Conservation (phyloP, 2,113 vertebrate genomes). For the Burhinus bistriatus region DNA sequence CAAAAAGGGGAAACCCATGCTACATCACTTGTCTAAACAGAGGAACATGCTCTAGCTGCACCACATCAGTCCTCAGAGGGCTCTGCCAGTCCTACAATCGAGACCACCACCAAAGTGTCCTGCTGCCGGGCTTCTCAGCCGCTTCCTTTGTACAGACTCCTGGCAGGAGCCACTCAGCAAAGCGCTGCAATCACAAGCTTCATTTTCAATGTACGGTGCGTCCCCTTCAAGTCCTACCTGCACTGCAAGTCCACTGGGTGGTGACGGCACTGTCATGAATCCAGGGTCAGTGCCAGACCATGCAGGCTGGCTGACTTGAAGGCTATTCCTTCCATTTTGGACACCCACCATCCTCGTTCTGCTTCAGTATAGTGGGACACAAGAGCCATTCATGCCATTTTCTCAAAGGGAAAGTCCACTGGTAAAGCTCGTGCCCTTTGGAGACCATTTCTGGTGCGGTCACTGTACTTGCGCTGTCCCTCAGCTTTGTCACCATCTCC, state of each 20-base stretch:
- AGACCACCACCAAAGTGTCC: not conserved
- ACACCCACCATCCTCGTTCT: not conserved
- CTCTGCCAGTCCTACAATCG: not conserved
- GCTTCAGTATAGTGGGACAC: not conserved
- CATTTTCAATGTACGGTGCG: rapidly evolving
- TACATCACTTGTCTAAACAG: not conserved
- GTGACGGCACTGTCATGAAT: rapidly evolving
- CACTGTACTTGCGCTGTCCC: rapidly evolving
- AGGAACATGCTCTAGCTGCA: not conserved
- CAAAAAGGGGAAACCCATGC: not conserved
- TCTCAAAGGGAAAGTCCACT: not conserved
- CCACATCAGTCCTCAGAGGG: rapidly evolving
- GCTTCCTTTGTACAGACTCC: not conserved
- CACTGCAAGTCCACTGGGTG: rapidly evolving
- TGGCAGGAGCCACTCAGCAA: not conserved
- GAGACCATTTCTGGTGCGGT: not conserved
- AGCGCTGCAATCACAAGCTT: not conserved
- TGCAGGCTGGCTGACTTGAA: not conserved
- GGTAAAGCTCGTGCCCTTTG: not conserved
- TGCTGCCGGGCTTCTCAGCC: not conserved
- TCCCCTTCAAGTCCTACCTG: rapidly evolving
- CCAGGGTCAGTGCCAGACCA: rapidly evolving
- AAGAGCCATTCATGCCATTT: not conserved
- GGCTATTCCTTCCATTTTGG: not conserved
- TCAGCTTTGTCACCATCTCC: not conserved